These are phyloP conservation scores for Tipula helvola DNA, from an alignment of 2,888 invertebrate species.

Conservation along the genomic window DNA sequence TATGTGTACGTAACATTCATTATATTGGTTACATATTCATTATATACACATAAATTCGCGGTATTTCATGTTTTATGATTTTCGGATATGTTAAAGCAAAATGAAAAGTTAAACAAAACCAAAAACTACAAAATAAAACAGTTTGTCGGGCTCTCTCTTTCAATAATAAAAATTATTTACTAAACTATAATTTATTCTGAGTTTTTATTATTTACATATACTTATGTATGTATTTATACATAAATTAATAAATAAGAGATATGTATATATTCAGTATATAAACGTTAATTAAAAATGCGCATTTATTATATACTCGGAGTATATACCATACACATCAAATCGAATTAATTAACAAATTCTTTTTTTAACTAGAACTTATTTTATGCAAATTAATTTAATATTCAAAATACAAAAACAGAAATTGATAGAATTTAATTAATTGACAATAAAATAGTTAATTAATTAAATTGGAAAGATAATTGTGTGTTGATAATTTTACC, in stretches of 20 bases:
- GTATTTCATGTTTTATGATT: slow-evolving; percentile 4
- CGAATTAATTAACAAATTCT: neutral
- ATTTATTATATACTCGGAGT: neutral
- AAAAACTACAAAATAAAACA: neutral
- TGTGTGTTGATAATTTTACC: neutral
- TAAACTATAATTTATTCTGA: neutral
- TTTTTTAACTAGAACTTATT: neutral
- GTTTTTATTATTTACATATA: neutral
- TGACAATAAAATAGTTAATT: neutral
- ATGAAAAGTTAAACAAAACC: neutral
- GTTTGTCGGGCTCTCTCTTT: neutral
- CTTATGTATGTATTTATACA: no score
- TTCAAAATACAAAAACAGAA: neutral
- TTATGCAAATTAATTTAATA: slow-evolving; percentile 4
- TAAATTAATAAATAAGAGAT: neutral
- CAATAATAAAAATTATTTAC: neutral
- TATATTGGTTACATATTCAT: neutral
- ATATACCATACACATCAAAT: neutral
- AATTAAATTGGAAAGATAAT: neutral
- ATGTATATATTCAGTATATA: neutral
- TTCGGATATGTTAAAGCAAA: neutral
- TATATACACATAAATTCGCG: neutral
- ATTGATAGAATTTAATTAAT: neutral
- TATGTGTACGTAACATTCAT: neutral
- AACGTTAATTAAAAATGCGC: neutral